Evolutionary conservation across 2,888 invertebrate species (phyloP), one percentile per base, ranked within the genome.

Genomic region (Tyria jacobaeae): DNA sequence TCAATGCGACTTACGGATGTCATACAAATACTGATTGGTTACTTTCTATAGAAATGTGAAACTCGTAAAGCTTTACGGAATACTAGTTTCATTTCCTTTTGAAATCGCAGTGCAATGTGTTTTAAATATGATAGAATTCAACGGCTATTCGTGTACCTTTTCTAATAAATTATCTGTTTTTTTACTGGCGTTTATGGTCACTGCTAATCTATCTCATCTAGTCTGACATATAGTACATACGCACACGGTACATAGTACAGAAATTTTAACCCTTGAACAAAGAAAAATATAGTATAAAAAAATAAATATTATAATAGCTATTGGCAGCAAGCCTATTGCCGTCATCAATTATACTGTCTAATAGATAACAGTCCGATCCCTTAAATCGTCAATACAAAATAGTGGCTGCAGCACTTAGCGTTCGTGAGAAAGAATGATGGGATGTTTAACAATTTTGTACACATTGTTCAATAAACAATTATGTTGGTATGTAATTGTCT

Each of bases 341-440:
- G n/a, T n/a, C n/a, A n/a, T n/a, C n/a, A n/a, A n/a, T n/a, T n/a
- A n/a, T n/a, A n/a, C n/a, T n/a, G n/a, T n/a, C n/a, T n/a, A n/a
- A n/a, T n/a, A n/a, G n/a, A n/a, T n/a, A n/a, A n/a, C n/a, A n/a
- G n/a, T n/a, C n/a, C n/a, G n/a, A n/a, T n/a, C n/a, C n/a, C n/a
- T n/a, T n/a, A n/a, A n/a, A n/a, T 27, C 15, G 24, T 47, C 47
- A 48, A 25, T n/a, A 25, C 27, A 5, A 3, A 47, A 17, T 24
- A 15, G 5, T n/a, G 44, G 25, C 52, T 39, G 10, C 17, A 15
- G 7, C 47, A 70, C 68, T 73, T 71, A 73, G 73, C 75, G 76
- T 76, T 71, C 81, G 82, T 84, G 83, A 76, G 84, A 84, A 83
- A 68, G 70, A 68, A 24, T 31, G 54, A 14, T 62, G 57, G 52